Evolutionary conservation across 2,797 vertebrate species (phyloP).

Genomic region (Petrocephalus sullivani): DNA sequence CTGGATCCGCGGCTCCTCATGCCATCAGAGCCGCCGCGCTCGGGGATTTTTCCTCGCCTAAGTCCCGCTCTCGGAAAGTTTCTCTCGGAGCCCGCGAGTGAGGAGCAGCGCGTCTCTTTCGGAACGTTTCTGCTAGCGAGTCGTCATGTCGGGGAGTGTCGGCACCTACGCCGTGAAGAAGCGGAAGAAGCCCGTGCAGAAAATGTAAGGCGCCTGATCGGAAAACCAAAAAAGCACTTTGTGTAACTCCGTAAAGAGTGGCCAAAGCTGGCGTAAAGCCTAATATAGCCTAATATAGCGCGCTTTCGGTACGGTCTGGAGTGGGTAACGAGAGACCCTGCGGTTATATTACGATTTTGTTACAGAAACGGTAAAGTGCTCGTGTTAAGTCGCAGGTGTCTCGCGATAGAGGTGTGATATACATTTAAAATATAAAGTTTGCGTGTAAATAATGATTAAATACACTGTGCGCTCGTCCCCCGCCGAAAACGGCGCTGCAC

Average conservation of each 20-base stretch:
- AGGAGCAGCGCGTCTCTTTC: slow-evolving; percentile 3
- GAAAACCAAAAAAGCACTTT: background rate
- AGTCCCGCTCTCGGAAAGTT: background rate
- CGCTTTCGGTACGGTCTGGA: background rate
- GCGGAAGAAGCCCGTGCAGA: slow-evolving; percentile 72
- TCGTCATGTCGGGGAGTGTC: slow-evolving; percentile 53
- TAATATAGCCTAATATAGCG: background rate
- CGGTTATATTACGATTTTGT: background rate
- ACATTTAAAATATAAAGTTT: background rate
- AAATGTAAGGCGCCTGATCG: slow-evolving; percentile 55
- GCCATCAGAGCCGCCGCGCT: slow-evolving; percentile 2
- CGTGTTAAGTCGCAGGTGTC: background rate
- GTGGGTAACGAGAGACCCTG: background rate
- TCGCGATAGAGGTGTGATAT: background rate
- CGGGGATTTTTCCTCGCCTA: slow-evolving; percentile 21
- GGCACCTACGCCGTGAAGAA: slow-evolving; percentile 66
- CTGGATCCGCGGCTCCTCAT: slow-evolving; percentile 1
- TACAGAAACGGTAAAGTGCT: background rate
- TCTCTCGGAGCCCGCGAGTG: background rate
- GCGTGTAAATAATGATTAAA: background rate
- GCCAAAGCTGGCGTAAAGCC: background rate
- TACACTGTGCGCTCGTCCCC: background rate
- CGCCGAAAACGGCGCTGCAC: background rate
- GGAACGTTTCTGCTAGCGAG: background rate
- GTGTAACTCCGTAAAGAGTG: background rate